Conservation (phyloP, 1,140 invertebrate genomes). For the Nomia melanderi region DNA sequence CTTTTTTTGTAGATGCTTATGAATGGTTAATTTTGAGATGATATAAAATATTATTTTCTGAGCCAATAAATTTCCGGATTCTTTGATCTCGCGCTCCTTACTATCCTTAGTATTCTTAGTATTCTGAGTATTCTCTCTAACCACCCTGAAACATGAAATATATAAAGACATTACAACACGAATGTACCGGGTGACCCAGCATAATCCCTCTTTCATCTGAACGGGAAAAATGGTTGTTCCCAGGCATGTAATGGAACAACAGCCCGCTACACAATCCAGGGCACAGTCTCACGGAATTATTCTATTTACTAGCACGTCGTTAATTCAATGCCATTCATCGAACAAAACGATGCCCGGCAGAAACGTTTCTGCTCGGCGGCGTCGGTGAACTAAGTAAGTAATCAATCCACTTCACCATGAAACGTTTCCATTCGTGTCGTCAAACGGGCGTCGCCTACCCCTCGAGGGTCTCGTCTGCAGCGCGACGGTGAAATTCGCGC, state of each 20-base stretch:
- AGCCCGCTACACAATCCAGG: neutral
- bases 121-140: no score
- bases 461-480: slow-evolving; percentile 46
- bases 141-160: no score
- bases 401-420: slow-evolving; percentile 66
- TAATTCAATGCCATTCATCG: slow-evolving; percentile 40
- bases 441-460: slow-evolving; percentile 66
- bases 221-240: neutral
- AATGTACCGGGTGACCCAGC: no score
- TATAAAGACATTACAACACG: no score
- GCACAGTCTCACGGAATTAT: slow-evolving; percentile 36
- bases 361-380: slow-evolving; percentile 46
- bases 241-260: slow-evolving; percentile 3
- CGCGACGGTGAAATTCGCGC: slow-evolving; percentile 51
- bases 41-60: no score
- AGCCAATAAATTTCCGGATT: no score
- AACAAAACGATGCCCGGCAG: slow-evolving; percentile 31
- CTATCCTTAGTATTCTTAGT: no score
- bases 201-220: neutral
- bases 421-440: slow-evolving; percentile 62
- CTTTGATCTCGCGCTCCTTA: no score
- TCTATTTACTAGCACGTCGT: slow-evolving; percentile 47
- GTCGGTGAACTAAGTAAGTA: slow-evolving; percentile 61
- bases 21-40: no score
- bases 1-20: no score